A percentile compares a stretch with the other conserved stretches of the same genome.
Conservation (phyloP, 2,888 invertebrate genomes). For the Nephrotoma guestfalica region DNA sequence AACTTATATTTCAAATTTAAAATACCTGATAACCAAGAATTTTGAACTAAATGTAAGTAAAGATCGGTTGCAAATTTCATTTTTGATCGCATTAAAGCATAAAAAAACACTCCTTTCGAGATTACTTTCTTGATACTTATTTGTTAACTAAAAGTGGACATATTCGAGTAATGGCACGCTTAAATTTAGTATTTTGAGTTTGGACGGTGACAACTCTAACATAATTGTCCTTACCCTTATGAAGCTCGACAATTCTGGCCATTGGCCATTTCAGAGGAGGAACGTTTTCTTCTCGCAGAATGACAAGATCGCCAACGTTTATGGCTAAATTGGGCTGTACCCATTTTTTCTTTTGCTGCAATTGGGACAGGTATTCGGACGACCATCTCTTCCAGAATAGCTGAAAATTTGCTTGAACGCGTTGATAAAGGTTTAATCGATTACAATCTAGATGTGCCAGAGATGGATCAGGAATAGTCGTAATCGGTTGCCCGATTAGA, state of each 20-base stretch:
- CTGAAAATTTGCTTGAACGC: not conserved
- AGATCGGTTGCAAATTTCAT: too few species aligned
- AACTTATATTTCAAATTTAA: too few species aligned
- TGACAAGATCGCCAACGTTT: slow-evolving; percentile 12
- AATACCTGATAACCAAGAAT: too few species aligned
- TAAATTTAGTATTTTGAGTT: slow-evolving; percentile 12
- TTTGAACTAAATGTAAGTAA: too few species aligned
- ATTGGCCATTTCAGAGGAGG: slow-evolving; percentile 12
- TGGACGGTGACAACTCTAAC: slow-evolving; percentile 14
- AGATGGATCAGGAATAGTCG: not conserved
- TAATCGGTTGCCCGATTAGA: not conserved
- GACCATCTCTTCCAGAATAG: slow-evolving; percentile 13
- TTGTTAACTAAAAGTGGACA: not conserved
- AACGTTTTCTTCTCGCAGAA: slow-evolving; percentile 10
- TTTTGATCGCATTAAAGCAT: too few species aligned
- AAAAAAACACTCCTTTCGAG: too few species aligned
- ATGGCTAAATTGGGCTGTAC: slow-evolving; percentile 2
- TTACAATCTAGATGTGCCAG: not conserved
- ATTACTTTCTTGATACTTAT: not conserved
- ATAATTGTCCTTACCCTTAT: slow-evolving; percentile 14
- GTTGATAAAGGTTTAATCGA: not conserved
- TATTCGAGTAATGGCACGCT: not conserved
- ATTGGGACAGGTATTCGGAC: slow-evolving; percentile 13
- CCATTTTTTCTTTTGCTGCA: slow-evolving; percentile 17
- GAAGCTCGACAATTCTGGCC: slow-evolving; percentile 12